These are phyloP conservation scores for Centropristis striata DNA, from an alignment of 2,113 vertebrate species.

Conservation along the genomic window DNA sequence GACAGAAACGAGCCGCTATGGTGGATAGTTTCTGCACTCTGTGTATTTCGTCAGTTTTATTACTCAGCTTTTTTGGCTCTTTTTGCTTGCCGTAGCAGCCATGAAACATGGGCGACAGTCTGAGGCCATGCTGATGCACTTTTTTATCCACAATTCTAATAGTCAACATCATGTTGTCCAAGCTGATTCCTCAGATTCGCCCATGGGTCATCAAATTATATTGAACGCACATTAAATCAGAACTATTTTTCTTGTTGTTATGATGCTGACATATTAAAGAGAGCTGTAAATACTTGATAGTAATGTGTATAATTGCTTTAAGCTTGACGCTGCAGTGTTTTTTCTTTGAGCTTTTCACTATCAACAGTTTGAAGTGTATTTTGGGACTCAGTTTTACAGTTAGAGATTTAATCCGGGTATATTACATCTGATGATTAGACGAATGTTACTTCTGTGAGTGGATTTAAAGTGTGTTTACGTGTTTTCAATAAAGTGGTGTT, in stretches of 20 bases:
- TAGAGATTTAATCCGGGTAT: not conserved
- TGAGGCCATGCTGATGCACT: not conserved
- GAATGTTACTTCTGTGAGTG: slow-evolving; percentile 35
- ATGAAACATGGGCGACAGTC: not conserved
- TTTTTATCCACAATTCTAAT: not conserved
- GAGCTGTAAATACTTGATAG: slow-evolving; percentile 58
- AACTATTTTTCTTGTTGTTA: not conserved
- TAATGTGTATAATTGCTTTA: slow-evolving; percentile 21
- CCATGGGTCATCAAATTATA: not conserved
- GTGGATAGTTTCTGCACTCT: not conserved
- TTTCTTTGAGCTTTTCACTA: slow-evolving; percentile 7
- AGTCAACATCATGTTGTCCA: no score
- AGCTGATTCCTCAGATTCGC: not conserved
- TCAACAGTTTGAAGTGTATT: slow-evolving; percentile 17
- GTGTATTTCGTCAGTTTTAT: not conserved
- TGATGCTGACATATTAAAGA: slow-evolving; percentile 5
- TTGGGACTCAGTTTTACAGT: not conserved
- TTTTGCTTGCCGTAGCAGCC: slow-evolving; percentile 4
- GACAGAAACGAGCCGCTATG: slow-evolving; percentile 1
- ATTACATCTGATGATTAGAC: slow-evolving; percentile 9
- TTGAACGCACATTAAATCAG: not conserved
- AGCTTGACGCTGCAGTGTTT: not conserved
- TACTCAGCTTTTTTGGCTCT: not conserved
- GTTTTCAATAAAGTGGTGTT: slow-evolving; percentile 69
- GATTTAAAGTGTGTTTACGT: slow-evolving; percentile 29